Conservation (phyloP, 2,113 vertebrate species). For the Podarcis muralis region DNA sequence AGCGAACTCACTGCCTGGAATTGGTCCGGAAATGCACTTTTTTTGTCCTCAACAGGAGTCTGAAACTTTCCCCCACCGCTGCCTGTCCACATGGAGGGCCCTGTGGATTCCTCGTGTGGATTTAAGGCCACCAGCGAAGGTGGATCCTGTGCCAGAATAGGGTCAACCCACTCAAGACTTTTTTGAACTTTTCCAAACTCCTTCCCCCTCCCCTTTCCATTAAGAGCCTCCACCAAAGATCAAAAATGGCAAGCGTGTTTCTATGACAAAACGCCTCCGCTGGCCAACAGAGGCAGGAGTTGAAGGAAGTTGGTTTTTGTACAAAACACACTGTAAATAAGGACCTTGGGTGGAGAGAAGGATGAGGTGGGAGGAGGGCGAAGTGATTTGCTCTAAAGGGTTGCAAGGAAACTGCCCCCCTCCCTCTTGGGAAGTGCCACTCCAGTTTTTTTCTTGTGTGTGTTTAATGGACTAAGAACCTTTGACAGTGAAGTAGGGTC, state of each 20-base stretch:
- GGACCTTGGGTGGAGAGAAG: neutral
- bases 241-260: constrained; percentile 60
- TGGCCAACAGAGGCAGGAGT: constrained; percentile 11
- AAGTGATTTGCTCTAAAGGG: accelerated
- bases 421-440: constrained; percentile 43
- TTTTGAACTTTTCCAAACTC: neutral
- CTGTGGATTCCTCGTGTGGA: too few species aligned
- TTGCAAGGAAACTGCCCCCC: neutral
- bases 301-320: constrained; percentile 41
- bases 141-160: neutral
- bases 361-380: accelerated
- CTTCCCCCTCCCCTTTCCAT: neutral
- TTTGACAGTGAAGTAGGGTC: constrained; percentile 44
- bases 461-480: constrained; percentile 43
- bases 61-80: neutral
- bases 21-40: neutral
- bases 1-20: neutral
- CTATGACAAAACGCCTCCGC: neutral
- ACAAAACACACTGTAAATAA: constrained; percentile 40
- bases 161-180: neutral
- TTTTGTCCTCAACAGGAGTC: neutral
- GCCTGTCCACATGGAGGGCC: too few species aligned
- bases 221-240: constrained; percentile 79
- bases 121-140: neutral
- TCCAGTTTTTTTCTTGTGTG: constrained; percentile 22